Evolutionary conservation across 1,140 invertebrate genomes (phyloP).

Genomic region (Macrobrachium rosenbergii): DNA sequence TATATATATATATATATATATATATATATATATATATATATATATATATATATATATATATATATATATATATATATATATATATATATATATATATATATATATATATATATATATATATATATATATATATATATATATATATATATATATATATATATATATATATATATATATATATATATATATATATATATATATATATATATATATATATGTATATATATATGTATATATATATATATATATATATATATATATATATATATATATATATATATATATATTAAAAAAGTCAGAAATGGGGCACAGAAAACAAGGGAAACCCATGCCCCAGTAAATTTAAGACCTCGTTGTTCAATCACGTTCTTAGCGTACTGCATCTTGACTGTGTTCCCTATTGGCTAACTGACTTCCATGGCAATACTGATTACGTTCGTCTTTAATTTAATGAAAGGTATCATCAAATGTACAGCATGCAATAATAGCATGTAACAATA

Average conservation of each 20-base stretch:
- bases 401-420: too few species aligned
- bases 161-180: neutral
- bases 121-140: neutral
- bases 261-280: neutral
- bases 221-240: neutral
- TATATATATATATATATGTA: neutral
- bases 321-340: too few species aligned
- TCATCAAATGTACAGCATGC: too few species aligned
- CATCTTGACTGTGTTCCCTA: too few species aligned
- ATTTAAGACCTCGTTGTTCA: too few species aligned
- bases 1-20: too few species aligned
- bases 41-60: neutral
- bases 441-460: too few species aligned
- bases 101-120: neutral
- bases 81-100: neutral
- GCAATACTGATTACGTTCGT: too few species aligned
- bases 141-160: slow-evolving; percentile 17
- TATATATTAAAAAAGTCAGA: too few species aligned
- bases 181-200: neutral
- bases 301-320: too few species aligned
- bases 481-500: too few species aligned
- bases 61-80: neutral
- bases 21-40: neutral
- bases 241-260: neutral
- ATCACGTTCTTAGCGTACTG: too few species aligned